phyloP scores from a whole-genome alignment of 2,113 vertebrate genomes.

The Lagopus muta region DNA sequence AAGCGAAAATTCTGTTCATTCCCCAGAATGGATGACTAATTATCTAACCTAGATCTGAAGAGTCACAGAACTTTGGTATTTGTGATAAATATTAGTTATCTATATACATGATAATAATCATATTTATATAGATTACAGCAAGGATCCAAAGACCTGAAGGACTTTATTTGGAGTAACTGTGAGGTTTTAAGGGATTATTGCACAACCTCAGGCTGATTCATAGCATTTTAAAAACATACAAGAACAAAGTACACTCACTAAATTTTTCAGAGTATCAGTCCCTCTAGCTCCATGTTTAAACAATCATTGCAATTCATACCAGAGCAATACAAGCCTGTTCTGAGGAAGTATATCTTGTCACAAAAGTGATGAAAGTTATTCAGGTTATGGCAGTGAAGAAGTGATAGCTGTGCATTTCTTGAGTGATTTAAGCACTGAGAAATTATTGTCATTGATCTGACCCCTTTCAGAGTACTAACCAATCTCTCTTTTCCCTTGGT shows the following conservation, averaged over 20 bases:
- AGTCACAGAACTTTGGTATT: not conserved
- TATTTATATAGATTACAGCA: not conserved
- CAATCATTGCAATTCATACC: not conserved
- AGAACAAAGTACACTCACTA: not conserved
- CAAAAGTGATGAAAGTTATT: not conserved
- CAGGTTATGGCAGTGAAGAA: not conserved
- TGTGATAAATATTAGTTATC: not conserved
- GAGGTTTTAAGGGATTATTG: not conserved
- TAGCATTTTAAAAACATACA: not conserved
- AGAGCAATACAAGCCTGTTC: not conserved
- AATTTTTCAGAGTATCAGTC: not conserved
- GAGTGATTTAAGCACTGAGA: not conserved
- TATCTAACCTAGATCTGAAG: not conserved
- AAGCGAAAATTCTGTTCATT: not conserved
- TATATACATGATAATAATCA: not conserved
- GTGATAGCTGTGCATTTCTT: not conserved
- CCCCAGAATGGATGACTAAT: not conserved
- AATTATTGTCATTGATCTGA: slow-evolving; percentile 9
- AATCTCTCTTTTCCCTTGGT: not conserved
- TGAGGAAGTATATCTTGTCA: not conserved
- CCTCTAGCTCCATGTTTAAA: not conserved
- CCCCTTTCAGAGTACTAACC: slow-evolving; percentile 14
- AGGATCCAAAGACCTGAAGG: not conserved
- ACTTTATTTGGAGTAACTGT: not conserved
- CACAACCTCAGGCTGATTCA: not conserved